Conservation (phyloP, 2,113 vertebrate species). For the Cyanoramphus novaezelandiae region DNA sequence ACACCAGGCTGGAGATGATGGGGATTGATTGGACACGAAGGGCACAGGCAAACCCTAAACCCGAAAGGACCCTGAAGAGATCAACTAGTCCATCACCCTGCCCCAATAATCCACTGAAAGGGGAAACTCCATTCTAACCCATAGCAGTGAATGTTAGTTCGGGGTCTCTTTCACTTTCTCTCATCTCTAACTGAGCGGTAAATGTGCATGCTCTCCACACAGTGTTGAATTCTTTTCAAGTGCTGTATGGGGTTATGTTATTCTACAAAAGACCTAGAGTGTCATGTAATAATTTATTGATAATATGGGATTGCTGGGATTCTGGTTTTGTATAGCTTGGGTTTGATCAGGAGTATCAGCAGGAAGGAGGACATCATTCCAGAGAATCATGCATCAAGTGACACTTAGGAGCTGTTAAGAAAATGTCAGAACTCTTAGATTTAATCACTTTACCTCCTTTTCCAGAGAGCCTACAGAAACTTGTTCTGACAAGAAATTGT, state of each 20-base stretch:
- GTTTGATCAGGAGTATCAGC: neutral
- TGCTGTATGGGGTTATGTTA: neutral
- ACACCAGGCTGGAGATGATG: accelerated
- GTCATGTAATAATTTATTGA: neutral
- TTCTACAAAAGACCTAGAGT: neutral
- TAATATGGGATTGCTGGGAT: neutral
- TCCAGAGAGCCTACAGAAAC: neutral
- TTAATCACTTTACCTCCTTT: neutral
- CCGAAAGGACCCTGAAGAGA: neutral
- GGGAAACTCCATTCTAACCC: neutral
- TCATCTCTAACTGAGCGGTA: neutral
- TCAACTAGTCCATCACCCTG: neutral
- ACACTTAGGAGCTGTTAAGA: neutral
- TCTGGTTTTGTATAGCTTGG: neutral
- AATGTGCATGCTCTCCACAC: neutral
- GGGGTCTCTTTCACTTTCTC: neutral
- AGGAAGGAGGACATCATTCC: neutral
- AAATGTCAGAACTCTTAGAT: neutral
- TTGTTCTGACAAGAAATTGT: neutral
- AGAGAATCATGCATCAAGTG: constrained; percentile 13
- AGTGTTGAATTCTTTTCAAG: neutral
- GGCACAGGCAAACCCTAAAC: neutral
- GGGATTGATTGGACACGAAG: neutral
- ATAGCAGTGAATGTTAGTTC: neutral
- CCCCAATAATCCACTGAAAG: neutral